Base-by-base conservation (phyloP, 2,797 vertebrate species). In the Enoplosus armatus region DNA sequence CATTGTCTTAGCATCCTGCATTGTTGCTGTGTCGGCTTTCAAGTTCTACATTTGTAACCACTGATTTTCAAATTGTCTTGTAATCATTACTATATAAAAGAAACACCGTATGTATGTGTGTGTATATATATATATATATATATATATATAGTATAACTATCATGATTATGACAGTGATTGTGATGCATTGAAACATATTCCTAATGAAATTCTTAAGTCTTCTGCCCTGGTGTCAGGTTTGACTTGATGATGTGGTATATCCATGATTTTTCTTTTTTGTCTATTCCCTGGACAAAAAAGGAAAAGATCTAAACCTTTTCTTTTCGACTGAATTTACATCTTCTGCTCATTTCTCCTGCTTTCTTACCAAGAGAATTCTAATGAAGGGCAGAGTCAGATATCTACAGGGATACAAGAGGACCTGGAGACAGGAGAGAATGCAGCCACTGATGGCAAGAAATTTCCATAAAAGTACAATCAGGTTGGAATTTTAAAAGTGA, bases 381-480 rank as follows among this genome's bases (percentile, higher is more conserved):
- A 98, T 99, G 97, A 99, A 97, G 94, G 91, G 93, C 95, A 97
- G 95, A 94, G 95, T 95, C 95, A 94, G 96, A 96, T 95, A 95
- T 98, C 98, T 97, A 93, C 95, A 93, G 97, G 97, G 98, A 99
- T 95, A 96, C 93, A 91, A 87, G 92, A 96, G 96, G 97, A 97
- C 97, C 96, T 95, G 94, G 96, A 99, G 97, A 98, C 96, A 96
- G 96, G 96, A 97, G 97, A 96, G 96, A 97, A 97, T 96, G 95
- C 96, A 96, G 96, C 96, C 96, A 97, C 96, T 97, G 97, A 98
- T 97, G 96, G 97, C 96, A 94, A 94, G 94, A 96, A 95, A 99
- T 99, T 98, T 97, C 96, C 98, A 98, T 98, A 97, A 96, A 98
- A 98, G 97, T 98, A 99, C 97, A 99, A 99, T 99, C 97, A 97